Evolutionary conservation across 2,113 vertebrate species (phyloP).

Genomic region (Phrynosoma blainvillii): DNA sequence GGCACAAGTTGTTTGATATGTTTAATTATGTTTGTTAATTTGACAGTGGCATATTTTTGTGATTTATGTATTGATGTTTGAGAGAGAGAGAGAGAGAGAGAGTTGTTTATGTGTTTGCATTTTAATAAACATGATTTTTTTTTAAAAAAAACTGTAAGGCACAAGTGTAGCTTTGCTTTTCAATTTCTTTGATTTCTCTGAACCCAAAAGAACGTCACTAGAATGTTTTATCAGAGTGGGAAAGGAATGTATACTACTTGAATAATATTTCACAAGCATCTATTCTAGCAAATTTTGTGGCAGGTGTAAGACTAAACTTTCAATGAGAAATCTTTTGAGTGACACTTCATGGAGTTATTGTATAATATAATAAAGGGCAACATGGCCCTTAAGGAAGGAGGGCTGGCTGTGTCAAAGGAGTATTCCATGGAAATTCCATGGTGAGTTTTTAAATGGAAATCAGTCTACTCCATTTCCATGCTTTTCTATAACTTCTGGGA

Average conservation of each 20-base stretch:
- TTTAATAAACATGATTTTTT: too few relatives aligned
- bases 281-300: neutral
- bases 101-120: too few relatives aligned
- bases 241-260: neutral
- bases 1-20: too few relatives aligned
- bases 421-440: neutral
- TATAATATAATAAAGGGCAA: neutral
- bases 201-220: neutral
- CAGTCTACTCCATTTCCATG: fast-evolving
- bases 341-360: neutral
- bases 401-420: neutral
- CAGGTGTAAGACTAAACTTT: neutral
- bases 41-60: too few relatives aligned
- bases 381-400: neutral
- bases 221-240: neutral
- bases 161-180: too few relatives aligned
- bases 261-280: fast-evolving
- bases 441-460: fast-evolving
- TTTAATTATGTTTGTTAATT: neutral
- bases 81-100: too few relatives aligned
- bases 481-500: neutral
- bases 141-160: neutral
- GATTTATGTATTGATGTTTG: too few relatives aligned
- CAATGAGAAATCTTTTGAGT: neutral
- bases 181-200: neutral